phyloP scores from a whole-genome alignment of 92 coral and sea anemone species.

The Pocillopora grandis region DNA sequence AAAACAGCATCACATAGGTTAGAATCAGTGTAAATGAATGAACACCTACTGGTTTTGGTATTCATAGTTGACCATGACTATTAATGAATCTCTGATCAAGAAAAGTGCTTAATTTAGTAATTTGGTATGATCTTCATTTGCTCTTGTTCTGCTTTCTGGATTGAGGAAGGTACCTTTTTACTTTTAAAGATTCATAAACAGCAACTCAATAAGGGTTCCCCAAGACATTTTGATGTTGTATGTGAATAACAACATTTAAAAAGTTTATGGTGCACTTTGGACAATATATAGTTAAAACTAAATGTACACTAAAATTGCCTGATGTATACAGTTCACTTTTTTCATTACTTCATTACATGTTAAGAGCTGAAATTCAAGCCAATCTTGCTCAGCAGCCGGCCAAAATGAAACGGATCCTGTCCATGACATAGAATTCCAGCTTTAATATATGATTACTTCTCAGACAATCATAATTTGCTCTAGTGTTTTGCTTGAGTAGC shows the following conservation, averaged over 20 bases:
- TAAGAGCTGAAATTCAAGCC: too few relatives aligned
- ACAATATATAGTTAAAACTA: too few relatives aligned
- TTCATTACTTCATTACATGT: too few relatives aligned
- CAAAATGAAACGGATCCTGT: neutral
- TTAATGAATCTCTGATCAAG: too few relatives aligned
- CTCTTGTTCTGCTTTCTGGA: neutral
- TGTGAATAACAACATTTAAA: too few relatives aligned
- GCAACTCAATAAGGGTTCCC: neutral
- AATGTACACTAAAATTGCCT: too few relatives aligned
- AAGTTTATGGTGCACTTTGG: too few relatives aligned
- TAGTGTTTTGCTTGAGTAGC: neutral
- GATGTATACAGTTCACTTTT: too few relatives aligned
- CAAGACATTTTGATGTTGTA: neutral
- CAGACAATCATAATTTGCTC: neutral
- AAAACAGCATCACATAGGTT: neutral
- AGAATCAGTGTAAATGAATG: neutral
- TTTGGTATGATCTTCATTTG: neutral
- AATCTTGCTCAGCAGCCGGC: neutral
- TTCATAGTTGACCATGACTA: too few relatives aligned
- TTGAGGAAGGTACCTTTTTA: neutral
- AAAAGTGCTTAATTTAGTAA: neutral
- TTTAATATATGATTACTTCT: neutral
- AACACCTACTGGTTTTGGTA: too few relatives aligned
- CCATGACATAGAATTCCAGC: neutral
- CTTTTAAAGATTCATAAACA: neutral